Percentiles rank a stretch among this genome's conserved stretches.
Conservation (phyloP, 2,888 invertebrate genomes). For the Agrenia bidenticulata region DNA sequence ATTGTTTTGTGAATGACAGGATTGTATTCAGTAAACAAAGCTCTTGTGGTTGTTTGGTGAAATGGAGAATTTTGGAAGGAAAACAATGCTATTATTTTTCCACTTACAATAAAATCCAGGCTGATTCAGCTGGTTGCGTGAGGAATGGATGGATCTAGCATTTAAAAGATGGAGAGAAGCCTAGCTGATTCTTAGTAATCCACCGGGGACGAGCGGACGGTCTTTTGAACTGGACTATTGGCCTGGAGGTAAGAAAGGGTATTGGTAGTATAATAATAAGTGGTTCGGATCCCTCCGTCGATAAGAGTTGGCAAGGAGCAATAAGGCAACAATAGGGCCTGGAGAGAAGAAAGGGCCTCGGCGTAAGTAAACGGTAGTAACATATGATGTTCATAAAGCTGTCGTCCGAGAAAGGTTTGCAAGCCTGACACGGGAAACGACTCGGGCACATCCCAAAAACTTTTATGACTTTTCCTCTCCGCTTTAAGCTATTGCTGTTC, state of each 20-base stretch:
- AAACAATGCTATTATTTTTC: too few species aligned
- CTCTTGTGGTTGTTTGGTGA: not conserved
- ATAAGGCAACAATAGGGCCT: slow-evolving; percentile 19
- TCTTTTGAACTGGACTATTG: too few species aligned
- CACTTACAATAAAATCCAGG: too few species aligned
- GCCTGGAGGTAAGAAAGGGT: too few species aligned
- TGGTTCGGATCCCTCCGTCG: too few species aligned
- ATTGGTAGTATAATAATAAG: too few species aligned
- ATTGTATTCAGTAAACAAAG: slow-evolving; percentile 20
- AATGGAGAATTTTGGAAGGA: not conserved
- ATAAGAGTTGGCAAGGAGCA: slow-evolving; percentile 16
- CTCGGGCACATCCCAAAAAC: slow-evolving; percentile 51
- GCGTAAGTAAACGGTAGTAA: slow-evolving; percentile 49
- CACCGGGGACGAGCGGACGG: too few species aligned
- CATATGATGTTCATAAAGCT: slow-evolving; percentile 54
- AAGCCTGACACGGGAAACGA: slow-evolving; percentile 50
- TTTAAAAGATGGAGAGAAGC: too few species aligned
- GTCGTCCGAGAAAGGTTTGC: slow-evolving; percentile 52
- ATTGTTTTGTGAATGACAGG: slow-evolving; percentile 25
- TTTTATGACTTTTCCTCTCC: slow-evolving; percentile 50
- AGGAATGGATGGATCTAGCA: too few species aligned
- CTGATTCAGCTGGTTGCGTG: too few species aligned
- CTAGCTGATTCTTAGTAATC: too few species aligned
- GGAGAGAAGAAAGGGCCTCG: slow-evolving; percentile 29
- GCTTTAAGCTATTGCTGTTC: slow-evolving; percentile 19